Base-by-base conservation (phyloP, 1,140 invertebrate species). In the Drosophila eugracilis region DNA sequence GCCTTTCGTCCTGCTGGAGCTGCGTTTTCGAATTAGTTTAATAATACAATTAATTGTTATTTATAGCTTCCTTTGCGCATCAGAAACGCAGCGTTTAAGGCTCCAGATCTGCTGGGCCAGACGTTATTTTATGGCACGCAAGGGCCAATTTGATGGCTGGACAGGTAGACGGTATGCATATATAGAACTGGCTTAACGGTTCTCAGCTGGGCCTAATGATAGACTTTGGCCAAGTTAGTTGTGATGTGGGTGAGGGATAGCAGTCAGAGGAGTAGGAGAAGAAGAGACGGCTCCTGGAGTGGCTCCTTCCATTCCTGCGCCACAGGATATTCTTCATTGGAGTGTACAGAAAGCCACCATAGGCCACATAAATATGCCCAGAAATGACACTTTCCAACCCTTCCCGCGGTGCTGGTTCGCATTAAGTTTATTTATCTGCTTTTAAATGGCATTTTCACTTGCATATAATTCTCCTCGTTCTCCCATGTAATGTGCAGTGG, bases 31-130 rank as follows among this genome's bases (percentile, higher is more conserved):
- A 86, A 88, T 86, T 86, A 86, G 83, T 86, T 86, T 86, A 86
- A 86, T 88, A 83, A 83, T 78, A 86, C 83, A 88, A 88, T 86
- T 86, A 86, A 86, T 86, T 83, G 75, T 86, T 86, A 86, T 86
- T 86, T 86, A 86, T 86, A 63, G 83, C 83, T 86, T 86, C 83
- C 83, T 86, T 53, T 84, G 59, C 6, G 37, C 39, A 49, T 37
- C 54, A 21, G 55, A 69, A 76, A 63, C 65, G 74, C 58, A 67
- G 49, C 62, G 59, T 78, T 79, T 69, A 78, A 49, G 47, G 28
- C 45, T 5, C 36, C 21, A 39, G 19, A 57, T 41, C 42, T 36
- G 15, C 34, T 37, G n/a, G 36, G 22, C 32, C 67, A 85, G 77
- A 73, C 66, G 77, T 30, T 78, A 62, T 58, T 78, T 88, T 81